phyloP scores from a whole-genome alignment of 2,797 vertebrate species.

The Schizothorax lantsangensis region DNA sequence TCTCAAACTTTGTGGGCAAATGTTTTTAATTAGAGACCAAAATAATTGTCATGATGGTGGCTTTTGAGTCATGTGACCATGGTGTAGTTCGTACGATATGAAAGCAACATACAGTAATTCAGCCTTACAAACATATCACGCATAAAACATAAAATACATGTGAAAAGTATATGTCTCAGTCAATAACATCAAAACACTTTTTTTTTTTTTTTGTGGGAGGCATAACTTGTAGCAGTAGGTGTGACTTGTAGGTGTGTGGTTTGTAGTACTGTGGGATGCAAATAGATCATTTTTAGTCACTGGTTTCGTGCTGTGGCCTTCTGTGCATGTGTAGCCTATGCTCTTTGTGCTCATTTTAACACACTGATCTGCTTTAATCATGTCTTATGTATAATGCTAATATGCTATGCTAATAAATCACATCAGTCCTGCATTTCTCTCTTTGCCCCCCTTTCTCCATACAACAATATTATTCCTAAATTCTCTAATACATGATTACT shows the following conservation, averaged over 20 bases:
- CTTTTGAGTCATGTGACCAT: neutral
- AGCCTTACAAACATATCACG: neutral
- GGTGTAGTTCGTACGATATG: neutral
- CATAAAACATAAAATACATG: neutral
- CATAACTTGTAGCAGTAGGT: neutral
- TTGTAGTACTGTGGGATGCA: neutral
- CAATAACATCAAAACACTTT: neutral
- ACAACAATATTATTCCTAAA: neutral
- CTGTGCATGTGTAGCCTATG: neutral
- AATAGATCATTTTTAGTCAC: neutral
- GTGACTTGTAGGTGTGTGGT: too few species aligned
- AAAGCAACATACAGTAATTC: neutral
- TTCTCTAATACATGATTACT: neutral
- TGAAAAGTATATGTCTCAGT: neutral
- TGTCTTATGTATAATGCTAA: neutral
- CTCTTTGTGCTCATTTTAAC: conserved; percentile 3
- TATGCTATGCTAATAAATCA: neutral
- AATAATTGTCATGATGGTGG: neutral
- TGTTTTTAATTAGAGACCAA: neutral
- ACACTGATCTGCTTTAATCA: conserved; percentile 27
- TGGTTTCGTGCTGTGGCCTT: neutral
- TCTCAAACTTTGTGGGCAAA: neutral
- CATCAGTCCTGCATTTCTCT: neutral
- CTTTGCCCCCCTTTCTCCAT: neutral
- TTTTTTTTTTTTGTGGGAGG: neutral